A percentile compares a stretch with the other conserved stretches of the same genome.
These are phyloP conservation scores for Caenorhabditis briggsae DNA, from an alignment of 1,140 invertebrate genomes.

Conservation along the genomic window DNA sequence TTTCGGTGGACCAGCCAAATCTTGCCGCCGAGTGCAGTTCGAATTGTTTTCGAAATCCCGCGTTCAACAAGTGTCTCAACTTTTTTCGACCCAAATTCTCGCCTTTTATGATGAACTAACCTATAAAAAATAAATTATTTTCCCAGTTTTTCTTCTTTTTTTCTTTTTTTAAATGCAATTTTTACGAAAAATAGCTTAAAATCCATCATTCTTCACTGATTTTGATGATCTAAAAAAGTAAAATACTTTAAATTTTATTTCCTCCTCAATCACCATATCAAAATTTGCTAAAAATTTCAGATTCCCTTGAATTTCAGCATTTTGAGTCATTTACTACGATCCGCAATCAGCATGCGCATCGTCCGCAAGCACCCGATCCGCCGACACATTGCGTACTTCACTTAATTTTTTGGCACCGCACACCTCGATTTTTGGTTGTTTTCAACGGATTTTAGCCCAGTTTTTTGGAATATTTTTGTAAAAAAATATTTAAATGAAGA, in stretches of 20 bases:
- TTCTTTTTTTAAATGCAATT: background rate
- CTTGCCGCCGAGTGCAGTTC: conserved; percentile 46
- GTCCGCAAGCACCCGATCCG: background rate
- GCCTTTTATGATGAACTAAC: background rate
- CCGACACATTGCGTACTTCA: conserved; percentile 6
- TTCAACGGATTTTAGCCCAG: background rate
- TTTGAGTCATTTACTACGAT: background rate
- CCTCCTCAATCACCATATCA: background rate
- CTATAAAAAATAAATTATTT: background rate
- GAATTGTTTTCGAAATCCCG: conserved; percentile 31
- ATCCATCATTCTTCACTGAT: background rate
- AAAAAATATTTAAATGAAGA: background rate
- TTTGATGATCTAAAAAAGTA: background rate
- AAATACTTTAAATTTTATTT: background rate
- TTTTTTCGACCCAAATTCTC: conserved; percentile 29
- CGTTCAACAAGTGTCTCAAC: conserved; percentile 41
- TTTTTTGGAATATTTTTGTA: background rate
- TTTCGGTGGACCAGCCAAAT: conserved; percentile 33
- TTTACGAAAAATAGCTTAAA: background rate
- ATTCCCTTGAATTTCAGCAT: background rate
- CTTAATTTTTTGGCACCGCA: conserved; percentile 9
- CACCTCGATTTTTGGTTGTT: background rate
- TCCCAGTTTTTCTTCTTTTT: background rate
- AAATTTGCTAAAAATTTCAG: background rate
- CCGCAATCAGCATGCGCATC: background rate